Percentiles rank a stretch among this genome's conserved stretches.
Evolutionary conservation across 1,140 invertebrate genomes (phyloP).

Genomic region (Magallana ariakensis): DNA sequence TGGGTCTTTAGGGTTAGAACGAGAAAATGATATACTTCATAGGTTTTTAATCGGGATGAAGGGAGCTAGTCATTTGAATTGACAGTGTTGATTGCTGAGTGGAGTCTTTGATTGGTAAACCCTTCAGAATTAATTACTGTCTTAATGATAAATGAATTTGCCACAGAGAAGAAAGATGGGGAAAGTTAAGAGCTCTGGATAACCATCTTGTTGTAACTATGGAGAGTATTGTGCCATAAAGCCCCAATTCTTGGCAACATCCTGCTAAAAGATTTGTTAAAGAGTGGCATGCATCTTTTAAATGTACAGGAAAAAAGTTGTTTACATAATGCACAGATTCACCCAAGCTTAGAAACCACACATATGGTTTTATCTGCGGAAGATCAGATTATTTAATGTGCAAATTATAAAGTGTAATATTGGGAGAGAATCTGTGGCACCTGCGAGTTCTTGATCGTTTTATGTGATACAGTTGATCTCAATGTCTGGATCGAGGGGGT

Average conservation of each 20-base stretch:
- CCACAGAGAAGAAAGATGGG: neutral
- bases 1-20: neutral
- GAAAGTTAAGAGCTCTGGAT: neutral
- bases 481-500: neutral
- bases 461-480: constrained; percentile 17
- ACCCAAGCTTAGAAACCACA: constrained; percentile 28
- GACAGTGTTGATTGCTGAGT: constrained; percentile 13
- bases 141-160: constrained; percentile 37
- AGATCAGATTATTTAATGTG: constrained; percentile 25
- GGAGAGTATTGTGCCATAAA: neutral
- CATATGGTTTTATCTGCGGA: constrained; percentile 29
- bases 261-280: neutral
- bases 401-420: constrained; percentile 39
- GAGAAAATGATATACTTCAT: constrained; percentile 18
- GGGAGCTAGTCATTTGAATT: constrained; percentile 14
- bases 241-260: neutral
- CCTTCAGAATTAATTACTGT: constrained; percentile 19
- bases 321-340: constrained; percentile 15
- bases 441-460: constrained; percentile 2
- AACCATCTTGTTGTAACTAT: neutral
- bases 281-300: too few relatives aligned
- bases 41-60: constrained; percentile 15
- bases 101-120: neutral
- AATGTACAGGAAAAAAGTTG: neutral
- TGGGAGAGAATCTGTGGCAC: constrained; percentile 14